Conservation (phyloP, 2,797 vertebrate genomes). For the Pangasius djambal region DNA sequence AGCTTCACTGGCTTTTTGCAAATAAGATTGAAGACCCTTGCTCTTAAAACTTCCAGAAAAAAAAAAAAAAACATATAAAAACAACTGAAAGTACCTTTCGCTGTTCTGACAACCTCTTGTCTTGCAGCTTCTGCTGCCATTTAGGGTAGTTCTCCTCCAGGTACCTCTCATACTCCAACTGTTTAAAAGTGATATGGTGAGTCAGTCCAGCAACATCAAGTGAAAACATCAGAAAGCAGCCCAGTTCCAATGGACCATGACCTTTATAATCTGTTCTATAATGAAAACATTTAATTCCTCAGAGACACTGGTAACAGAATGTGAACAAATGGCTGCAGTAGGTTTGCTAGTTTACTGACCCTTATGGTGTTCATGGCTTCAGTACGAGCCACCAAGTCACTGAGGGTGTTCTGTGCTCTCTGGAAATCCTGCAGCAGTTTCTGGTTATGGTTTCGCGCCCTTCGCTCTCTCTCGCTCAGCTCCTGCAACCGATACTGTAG, state of each 20-base stretch:
- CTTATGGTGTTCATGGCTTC: slow-evolving; percentile 73
- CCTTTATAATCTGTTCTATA: neutral
- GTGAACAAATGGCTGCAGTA: neutral
- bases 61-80: neutral
- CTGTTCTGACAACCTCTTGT: slow-evolving; percentile 62
- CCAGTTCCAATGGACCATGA: neutral
- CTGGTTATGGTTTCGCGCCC: slow-evolving; percentile 67
- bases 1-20: neutral
- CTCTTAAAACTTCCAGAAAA: neutral
- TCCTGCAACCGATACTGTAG: slow-evolving; percentile 70
- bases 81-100: slow-evolving; percentile 60
- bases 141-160: slow-evolving; percentile 64
- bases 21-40: neutral
- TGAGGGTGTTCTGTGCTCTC: slow-evolving; percentile 69
- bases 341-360: slow-evolving; percentile 58
- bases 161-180: slow-evolving; percentile 74
- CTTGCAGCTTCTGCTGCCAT: slow-evolving; percentile 68
- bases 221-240: neutral
- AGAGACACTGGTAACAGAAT: neutral
- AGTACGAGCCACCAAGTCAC: slow-evolving; percentile 67
- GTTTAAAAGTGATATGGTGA: slow-evolving; percentile 18
- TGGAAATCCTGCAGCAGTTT: slow-evolving; percentile 78
- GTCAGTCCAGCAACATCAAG: neutral
- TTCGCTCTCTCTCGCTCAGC: slow-evolving; percentile 68
- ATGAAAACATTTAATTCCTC: neutral